phyloP scores from a whole-genome alignment of 2,888 invertebrate genomes.

The Leucoma salicis region DNA sequence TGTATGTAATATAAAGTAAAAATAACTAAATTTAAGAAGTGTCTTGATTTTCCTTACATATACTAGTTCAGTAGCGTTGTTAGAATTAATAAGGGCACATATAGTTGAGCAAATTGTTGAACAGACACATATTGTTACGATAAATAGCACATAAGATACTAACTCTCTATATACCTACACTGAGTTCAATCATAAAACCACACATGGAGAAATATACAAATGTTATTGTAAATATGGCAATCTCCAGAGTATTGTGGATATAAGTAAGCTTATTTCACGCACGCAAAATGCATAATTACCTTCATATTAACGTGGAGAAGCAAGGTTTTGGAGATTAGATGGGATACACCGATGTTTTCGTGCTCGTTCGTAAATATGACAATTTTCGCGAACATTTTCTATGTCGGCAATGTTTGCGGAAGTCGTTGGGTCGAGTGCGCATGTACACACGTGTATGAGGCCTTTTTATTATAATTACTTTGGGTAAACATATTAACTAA shows the following conservation, averaged over 20 bases:
- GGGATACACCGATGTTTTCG: conserved; percentile 43
- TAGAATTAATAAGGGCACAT: no score
- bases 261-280: conserved; percentile 59
- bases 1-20: no score
- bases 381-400: conserved; percentile 1
- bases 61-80: no score
- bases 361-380: conserved; percentile 23
- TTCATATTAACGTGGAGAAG: conserved; percentile 61
- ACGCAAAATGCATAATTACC: conserved; percentile 73
- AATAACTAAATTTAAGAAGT: no score
- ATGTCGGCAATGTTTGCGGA: neutral
- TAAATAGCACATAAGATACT: no score
- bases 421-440: neutral
- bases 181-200: neutral
- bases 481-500: no score
- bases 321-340: conserved; percentile 39
- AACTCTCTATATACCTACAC: no score
- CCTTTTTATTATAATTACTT: no score
- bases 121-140: no score
- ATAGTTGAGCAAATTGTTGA: no score
- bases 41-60: no score
- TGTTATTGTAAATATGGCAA: conserved; percentile 40
- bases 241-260: conserved; percentile 38
- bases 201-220: neutral
- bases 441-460: neutral